Base-by-base conservation (phyloP, 1,140 invertebrate genomes). In the Brachionus koreanus region DNA sequence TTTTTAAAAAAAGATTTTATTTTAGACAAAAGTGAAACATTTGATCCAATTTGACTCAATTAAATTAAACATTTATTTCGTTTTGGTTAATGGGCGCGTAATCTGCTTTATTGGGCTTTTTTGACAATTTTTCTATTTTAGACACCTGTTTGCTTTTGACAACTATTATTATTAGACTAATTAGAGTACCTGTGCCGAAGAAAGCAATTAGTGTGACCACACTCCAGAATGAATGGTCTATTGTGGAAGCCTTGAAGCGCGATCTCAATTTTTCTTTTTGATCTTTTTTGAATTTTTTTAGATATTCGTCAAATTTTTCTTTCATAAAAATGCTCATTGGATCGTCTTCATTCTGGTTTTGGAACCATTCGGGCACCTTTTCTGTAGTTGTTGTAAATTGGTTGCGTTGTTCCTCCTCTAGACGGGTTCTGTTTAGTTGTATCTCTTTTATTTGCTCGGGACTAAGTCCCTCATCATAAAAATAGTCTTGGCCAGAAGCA, bases 311-410 rank as follows among this genome's bases (percentile, higher is more conserved):
- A 13, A 77, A 35, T 77, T 77, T 77, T 61, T 77, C 74, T 25
- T 77, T 16, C 74, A 77, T 77, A 61, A 77, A 61, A 35, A 49
- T 77, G 39, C n/a, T 23, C n/a, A 77, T 52, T n/a, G 74, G 74
- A 42, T 77, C 74, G 19, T 77, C 74, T 49, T 13, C 3, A 25
- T 77, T 49, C 13, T 16, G 9, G 42, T 77, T 77, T 37, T 77
- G n/a, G 33, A 77, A 77, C 74, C 74, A 77, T 49, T 77, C 74
- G 29, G 74, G 74, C 7, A 19, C 29, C 37, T 19, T 42, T 57
- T 77, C 52, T 10, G 74, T 77, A 7, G 43, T 49, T 46, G 23
- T 49, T 25, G 25, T 35, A 6, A 49, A 19, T 52, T 57, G 25
- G 7, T 16, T 37, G 6, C 52, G 43, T 37, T 77, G 5, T 52